Percentiles rank a stretch among this genome's conserved stretches.
These are phyloP conservation scores for Nymphicus hollandicus DNA, from an alignment of 2,113 vertebrate genomes.

Conservation along the genomic window DNA sequence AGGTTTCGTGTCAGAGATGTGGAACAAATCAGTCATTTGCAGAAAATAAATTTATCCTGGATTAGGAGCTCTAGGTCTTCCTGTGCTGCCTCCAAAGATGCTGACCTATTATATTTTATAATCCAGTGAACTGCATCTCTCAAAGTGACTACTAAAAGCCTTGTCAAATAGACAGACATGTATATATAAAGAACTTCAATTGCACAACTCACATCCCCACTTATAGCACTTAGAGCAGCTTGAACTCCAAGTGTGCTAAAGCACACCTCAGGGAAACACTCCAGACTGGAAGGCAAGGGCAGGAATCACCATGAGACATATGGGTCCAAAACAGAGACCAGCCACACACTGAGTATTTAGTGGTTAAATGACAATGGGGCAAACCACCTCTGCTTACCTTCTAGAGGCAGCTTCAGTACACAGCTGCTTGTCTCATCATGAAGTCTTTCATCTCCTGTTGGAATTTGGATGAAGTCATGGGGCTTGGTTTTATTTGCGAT, in stretches of 20 bases:
- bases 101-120: background rate
- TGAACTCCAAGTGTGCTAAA: background rate
- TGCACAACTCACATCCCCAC: background rate
- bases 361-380: background rate
- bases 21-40: background rate
- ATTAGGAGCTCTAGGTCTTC: background rate
- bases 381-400: background rate
- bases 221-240: background rate
- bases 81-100: background rate
- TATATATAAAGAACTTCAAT: background rate
- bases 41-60: background rate
- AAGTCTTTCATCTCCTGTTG: background rate
- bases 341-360: background rate
- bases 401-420: background rate
- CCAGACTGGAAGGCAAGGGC: background rate
- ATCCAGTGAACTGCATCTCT: background rate
- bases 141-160: background rate
- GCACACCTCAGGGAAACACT: background rate
- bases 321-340: background rate
- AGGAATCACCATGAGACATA: fast-evolving
- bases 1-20: background rate
- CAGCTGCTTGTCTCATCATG: background rate
- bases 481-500: background rate
- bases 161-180: background rate
- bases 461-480: background rate